Evolutionary conservation across 2,888 invertebrate genomes (phyloP).

Genomic region (Clitarchus hookeri): DNA sequence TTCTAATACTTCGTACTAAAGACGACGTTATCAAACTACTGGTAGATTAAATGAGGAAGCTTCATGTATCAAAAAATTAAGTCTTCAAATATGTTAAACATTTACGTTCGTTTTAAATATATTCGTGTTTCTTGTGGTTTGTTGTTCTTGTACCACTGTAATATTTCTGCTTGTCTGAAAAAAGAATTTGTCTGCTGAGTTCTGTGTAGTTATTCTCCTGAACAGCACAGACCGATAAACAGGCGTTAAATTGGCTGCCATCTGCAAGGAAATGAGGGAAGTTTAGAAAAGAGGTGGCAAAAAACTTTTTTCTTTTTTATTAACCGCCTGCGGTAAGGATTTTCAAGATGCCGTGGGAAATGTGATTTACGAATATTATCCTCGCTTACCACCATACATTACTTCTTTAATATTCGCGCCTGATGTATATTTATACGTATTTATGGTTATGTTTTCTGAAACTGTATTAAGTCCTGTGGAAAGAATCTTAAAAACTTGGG

Average conservation of each 20-base stretch:
- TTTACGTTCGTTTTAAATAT: too few relatives aligned
- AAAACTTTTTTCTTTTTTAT: conserved; percentile 23
- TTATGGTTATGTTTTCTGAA: not conserved
- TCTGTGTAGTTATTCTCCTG: not conserved
- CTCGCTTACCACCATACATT: conserved; percentile 8
- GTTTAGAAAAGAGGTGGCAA: not conserved
- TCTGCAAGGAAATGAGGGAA: conserved; percentile 18
- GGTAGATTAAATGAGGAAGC: too few relatives aligned
- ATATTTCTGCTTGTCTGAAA: too few relatives aligned
- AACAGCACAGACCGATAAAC: not conserved
- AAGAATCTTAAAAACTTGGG: not conserved
- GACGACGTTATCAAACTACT: too few relatives aligned
- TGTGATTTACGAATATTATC: conserved; percentile 14
- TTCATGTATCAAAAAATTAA: too few relatives aligned
- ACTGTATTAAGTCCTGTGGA: not conserved
- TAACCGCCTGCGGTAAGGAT: not conserved
- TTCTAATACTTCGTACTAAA: too few relatives aligned
- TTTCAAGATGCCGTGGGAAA: conserved; percentile 7
- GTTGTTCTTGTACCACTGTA: too few relatives aligned
- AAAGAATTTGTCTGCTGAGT: not conserved
- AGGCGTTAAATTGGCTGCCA: not conserved
- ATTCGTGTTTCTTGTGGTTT: too few relatives aligned
- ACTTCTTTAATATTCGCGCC: not conserved
- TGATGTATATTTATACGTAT: not conserved
- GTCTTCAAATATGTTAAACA: too few relatives aligned